phyloP scores from a whole-genome alignment of 2,888 invertebrate genomes.

The Petrophora chlorosata region DNA sequence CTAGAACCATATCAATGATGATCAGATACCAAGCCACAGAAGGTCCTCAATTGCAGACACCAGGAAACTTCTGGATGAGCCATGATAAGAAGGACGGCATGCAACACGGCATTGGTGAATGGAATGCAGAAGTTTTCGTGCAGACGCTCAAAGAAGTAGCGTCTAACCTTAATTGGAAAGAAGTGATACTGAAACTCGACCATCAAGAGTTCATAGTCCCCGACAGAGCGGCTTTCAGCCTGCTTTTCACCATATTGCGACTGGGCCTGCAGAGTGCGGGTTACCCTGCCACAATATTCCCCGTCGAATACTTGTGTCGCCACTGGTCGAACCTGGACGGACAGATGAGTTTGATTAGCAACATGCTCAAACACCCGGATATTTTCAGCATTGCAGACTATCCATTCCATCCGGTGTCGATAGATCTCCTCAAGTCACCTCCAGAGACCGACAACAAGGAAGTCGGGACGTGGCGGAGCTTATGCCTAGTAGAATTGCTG shows the following conservation, averaged over 20 bases:
- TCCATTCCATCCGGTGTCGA: conserved; percentile 92
- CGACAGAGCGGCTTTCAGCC: conserved; percentile 92
- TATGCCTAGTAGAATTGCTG: conserved; percentile 95
- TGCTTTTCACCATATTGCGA: conserved; percentile 92
- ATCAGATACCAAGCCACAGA: conserved; percentile 89
- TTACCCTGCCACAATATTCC: conserved; percentile 89
- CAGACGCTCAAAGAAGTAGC: conserved; percentile 95
- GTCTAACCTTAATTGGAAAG: conserved; percentile 95
- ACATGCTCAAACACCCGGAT: conserved; percentile 95
- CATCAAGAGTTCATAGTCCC: conserved; percentile 95
- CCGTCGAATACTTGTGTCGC: conserved; percentile 94
- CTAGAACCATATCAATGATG: conserved; percentile 94
- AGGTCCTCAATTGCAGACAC: conserved; percentile 88
- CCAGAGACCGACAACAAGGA: conserved; percentile 98
- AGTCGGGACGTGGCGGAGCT: conserved; percentile 95
- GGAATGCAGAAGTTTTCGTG: conserved; percentile 97
- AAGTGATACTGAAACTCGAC: conserved; percentile 95
- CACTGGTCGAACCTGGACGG: conserved; percentile 97
- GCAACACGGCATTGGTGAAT: conserved; percentile 84
- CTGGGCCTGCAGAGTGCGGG: conserved; percentile 91
- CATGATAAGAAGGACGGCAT: conserved; percentile 82
- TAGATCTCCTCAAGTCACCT: conserved; percentile 95
- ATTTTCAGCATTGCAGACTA: conserved; percentile 97
- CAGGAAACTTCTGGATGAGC: conserved; percentile 86
- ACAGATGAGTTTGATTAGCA: conserved; percentile 93